Percentiles rank a stretch among this genome's conserved stretches.
phyloP scores from a whole-genome alignment of 2,113 vertebrate genomes.

The Nyctereutes procyonoides region DNA sequence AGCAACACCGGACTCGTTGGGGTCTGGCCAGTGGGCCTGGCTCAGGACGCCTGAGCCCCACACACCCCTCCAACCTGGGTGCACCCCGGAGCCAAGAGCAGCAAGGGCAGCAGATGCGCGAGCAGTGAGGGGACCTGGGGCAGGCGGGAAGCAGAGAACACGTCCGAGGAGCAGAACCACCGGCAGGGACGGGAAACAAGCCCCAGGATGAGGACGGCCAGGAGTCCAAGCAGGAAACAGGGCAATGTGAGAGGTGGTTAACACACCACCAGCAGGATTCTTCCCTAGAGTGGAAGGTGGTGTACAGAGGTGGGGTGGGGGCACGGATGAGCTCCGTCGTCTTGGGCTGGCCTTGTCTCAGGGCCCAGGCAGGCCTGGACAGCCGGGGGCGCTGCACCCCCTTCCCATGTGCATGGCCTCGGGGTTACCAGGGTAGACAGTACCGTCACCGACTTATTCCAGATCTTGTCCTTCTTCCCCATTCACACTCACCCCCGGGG shows the following conservation, averaged over 20 bases:
- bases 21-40: neutral
- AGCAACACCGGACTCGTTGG: neutral
- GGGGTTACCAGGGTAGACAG: neutral
- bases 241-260: rapidly evolving
- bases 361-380: rapidly evolving
- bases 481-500: neutral
- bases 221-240: neutral
- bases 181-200: rapidly evolving
- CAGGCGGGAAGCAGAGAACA: rapidly evolving
- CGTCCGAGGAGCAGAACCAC: no score
- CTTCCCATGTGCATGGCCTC: neutral
- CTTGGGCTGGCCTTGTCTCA: neutral
- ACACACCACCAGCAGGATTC: rapidly evolving
- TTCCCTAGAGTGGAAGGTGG: rapidly evolving
- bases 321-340: rapidly evolving
- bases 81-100: neutral
- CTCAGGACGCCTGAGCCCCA: rapidly evolving
- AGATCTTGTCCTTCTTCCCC: neutral
- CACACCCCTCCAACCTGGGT: neutral
- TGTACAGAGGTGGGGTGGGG: rapidly evolving
- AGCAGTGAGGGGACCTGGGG: neutral
- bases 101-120: rapidly evolving
- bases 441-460: neutral
- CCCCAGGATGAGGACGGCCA: no score
- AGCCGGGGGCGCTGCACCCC: rapidly evolving